Base-by-base conservation (phyloP, 2,888 invertebrate species). In the Acronicta alni region DNA sequence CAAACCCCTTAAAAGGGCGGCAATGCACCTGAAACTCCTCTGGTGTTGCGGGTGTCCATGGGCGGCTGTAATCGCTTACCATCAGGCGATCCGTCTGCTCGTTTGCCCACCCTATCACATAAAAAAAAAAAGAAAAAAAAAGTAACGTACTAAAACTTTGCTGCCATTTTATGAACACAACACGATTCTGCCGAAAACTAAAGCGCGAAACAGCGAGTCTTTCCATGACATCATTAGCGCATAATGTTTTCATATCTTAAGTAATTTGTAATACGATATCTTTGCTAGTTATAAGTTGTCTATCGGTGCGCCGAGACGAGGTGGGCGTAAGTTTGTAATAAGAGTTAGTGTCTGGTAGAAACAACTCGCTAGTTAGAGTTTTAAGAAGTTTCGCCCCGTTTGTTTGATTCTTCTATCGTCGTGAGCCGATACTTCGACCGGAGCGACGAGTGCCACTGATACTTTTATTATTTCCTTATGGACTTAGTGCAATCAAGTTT, bases 381-480 rank as follows among this genome's bases (percentile, higher is more conserved):
- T 84, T 81, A 76, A 85, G 83, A 91, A 90, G 79, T 92, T 89
- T 61, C 58, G 60, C 80, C 72, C 77, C 72, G 89, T 88, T 87
- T 88, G 88, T 90, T 89, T 89, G 87, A 89, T 89, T 90, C 86
- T 83, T 87, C 85, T 82, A 83, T 85, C 85, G 77, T 74, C 56
- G 69, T 67, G 77, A 67, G 63, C 72, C 73, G 83, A 87, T 88
- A 89, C 88, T 85, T 82, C 72, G 71, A 72, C 63, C 69, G 69
- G 75, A 65, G 73, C 80, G 71, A 85, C 75, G 83, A 85, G 85
- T 82, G 82, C 79, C 71, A 77, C 81, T 83, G 85, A 89, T 90
- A 89, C 90, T 89, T 90, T 88, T 91, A 89, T 91, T 91, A 89
- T 89, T 88, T 87, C 84, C 83, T 85, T 81, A 83, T 82, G 75